Base-by-base conservation (phyloP, 2,113 vertebrate genomes). In the Gila orcuttii region DNA sequence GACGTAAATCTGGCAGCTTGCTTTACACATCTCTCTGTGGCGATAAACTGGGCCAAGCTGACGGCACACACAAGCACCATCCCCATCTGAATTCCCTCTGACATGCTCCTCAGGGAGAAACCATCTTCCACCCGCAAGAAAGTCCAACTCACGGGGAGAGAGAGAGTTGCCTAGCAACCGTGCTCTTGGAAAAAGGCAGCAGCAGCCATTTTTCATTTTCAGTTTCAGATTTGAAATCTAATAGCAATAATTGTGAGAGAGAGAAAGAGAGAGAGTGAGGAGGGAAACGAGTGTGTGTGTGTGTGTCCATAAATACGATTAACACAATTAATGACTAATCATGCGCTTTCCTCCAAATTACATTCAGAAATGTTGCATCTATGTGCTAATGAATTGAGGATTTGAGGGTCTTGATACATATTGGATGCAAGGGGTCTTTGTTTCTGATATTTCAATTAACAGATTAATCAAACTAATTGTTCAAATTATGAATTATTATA, bases 151-250 rank as follows among this genome's bases (percentile, higher is more conserved):
- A 84, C 86, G 0, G 75, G 42, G 83, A 83, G 83, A 82, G 68
- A 74, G 76, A 82, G 45, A 42, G 88, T 87, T 87, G 84, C 88
- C 88, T 89, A 84, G 86, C 86, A 89, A 89, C 88, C 81, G 3
- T 39, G 57, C 76, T 84, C 86, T 66, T 81, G 86, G 80, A 89
- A 79, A 86, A 62, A 84, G 84, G 81, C 71, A 39, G 77, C 60
- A 88, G 83, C 78, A 84, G 76, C 84, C 88, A 89, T 86, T 81
- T 89, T 86, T 89, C 81, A 86, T 86, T 84, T 82, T 86, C 45
- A 42, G 33, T 59, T 88, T 68, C 25, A 87, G 69, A 60, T 81
- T 80, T 81, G 74, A 79, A 85, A 87, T 75, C 62, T 82, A 77
- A 87, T 64, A 85, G 59, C 73, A 79, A 47, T 71, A 76, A 59